Percentiles rank a stretch among this genome's conserved stretches.
Conservation (phyloP, 2,113 vertebrate species). For the Myotis brandtii region DNA sequence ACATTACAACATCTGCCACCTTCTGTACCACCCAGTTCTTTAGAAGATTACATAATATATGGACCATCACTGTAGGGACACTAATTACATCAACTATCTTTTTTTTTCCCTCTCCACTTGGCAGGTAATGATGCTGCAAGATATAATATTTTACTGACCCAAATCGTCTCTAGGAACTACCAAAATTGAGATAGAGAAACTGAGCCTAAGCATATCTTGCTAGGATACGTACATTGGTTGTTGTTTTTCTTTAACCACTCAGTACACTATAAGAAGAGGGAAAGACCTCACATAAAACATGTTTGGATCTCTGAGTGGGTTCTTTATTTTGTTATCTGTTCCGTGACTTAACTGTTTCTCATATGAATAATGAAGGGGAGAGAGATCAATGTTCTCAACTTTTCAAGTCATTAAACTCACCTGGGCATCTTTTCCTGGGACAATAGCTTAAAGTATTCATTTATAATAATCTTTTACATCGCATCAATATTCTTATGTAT, state of each 20-base stretch:
- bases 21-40: neutral
- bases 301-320: neutral
- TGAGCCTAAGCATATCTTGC: neutral
- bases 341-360: neutral
- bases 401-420: neutral
- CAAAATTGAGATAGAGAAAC: neutral
- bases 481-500: neutral
- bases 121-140: neutral
- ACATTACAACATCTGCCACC: neutral
- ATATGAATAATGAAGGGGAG: conserved; percentile 9
- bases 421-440: neutral
- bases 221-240: neutral
- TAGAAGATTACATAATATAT: neutral
- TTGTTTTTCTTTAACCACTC: neutral
- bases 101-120: neutral
- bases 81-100: conserved; percentile 35
- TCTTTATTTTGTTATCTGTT: neutral
- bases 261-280: neutral
- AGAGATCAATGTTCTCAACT: neutral
- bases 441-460: neutral
- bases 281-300: neutral
- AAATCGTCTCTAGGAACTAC: neutral
- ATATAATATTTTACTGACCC: conserved; percentile 17
- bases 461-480: neutral
- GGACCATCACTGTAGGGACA: neutral